Base-by-base conservation (phyloP, 2,888 invertebrate species). In the Latrodectus elegans region DNA sequence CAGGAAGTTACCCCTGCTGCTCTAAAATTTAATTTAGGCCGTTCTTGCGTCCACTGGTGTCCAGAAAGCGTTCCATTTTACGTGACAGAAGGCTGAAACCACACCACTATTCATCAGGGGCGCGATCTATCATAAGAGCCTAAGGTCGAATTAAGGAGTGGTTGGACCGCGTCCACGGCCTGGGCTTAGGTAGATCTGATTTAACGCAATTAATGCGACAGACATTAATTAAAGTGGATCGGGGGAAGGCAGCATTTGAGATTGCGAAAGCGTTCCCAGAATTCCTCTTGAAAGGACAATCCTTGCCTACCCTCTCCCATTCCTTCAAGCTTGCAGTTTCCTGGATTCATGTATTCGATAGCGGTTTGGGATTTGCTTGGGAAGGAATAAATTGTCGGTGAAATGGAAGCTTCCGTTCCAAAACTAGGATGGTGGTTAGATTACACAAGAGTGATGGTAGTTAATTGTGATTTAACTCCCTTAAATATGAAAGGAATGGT, bases 191-290 rank as follows among this genome's bases (percentile, higher is more conserved):
- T 65, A 81, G 76, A 87, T 87, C 86, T 87, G 86, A 87, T 87
- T 87, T 87, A 81, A 87, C 76, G 81, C 81, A 87, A 87, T 87
- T 87, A 87, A 87, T 87, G 86, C 80, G 65, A 38, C 75, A 53
- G 67, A 71, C 85, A 86, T 86, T 86, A 75, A 86, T 86, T 86
- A 80, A 85, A 79, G 79, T 85, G 79, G 53, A 38, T 38, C 38
- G 38, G 38, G 17, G 22, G 68, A 26, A 70, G 75, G 70, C 60
- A 12, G 60, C 14, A 12, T 12, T 70, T 80, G 85, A 86, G 75
- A 86, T 86, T 86, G 85, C 71, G 72, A 72, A 73, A 65, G 75
- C 26, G 73, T 70, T 49, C 49, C 71, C 26, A 72, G 84, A 55
- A 83, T 75, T 83, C 68, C 75, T 70, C 9, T 38, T 49, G 52